Evolutionary conservation across 2,888 invertebrate genomes (phyloP).

Genomic region (Penaeus monodon): DNA sequence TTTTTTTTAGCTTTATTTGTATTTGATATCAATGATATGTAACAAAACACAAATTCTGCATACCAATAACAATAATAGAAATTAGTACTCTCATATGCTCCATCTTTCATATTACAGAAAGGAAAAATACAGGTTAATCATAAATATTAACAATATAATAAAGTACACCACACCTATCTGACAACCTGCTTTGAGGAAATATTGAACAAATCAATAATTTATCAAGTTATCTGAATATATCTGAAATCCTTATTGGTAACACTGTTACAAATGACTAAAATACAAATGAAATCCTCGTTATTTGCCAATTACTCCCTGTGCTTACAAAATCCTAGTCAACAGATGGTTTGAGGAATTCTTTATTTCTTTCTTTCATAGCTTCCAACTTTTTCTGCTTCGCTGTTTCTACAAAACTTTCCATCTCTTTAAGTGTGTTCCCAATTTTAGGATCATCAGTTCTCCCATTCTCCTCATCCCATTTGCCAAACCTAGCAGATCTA

Average conservation of each 20-base stretch:
- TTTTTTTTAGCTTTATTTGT: too few relatives aligned
- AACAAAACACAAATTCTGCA: too few relatives aligned
- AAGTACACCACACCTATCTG: too few relatives aligned
- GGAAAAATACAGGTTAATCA: too few relatives aligned
- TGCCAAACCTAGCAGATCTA: conserved; percentile 33
- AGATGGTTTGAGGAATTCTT: conserved; percentile 49
- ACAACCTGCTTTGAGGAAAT: too few relatives aligned
- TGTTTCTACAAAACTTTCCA: conserved; percentile 43
- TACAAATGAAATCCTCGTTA: not conserved
- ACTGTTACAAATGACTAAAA: not conserved
- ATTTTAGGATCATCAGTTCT: conserved; percentile 35
- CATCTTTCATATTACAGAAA: too few relatives aligned
- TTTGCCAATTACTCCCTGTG: not conserved
- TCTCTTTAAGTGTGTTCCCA: conserved; percentile 43
- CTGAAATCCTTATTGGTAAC: not conserved
- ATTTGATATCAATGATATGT: too few relatives aligned
- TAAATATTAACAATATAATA: too few relatives aligned
- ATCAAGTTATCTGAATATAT: too few relatives aligned
- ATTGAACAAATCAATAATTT: too few relatives aligned
- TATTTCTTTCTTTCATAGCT: conserved; percentile 50
- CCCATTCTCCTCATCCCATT: conserved; percentile 40
- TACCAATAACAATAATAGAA: too few relatives aligned
- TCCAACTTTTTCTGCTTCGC: conserved; percentile 43
- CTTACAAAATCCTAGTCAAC: conserved; percentile 16
- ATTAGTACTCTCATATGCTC: too few relatives aligned